Conservation (phyloP, 2,888 invertebrate genomes). For the Diloba caeruleocephala region DNA sequence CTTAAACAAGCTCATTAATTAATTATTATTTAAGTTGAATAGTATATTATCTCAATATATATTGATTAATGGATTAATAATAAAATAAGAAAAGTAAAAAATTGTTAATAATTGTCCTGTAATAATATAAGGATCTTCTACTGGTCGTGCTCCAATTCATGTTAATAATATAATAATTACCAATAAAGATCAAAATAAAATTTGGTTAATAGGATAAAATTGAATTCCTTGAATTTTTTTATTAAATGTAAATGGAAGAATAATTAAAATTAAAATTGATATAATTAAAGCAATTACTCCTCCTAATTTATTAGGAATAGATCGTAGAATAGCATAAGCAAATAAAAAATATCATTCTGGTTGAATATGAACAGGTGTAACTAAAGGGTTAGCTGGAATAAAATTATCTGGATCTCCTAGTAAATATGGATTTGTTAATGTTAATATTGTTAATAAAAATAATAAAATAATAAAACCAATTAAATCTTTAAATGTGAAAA, state of each 20-base stretch:
- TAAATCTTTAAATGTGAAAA: conserved; percentile 91
- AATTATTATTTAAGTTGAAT: conserved; percentile 65
- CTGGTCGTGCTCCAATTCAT: conserved; percentile 92
- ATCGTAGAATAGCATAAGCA: conserved; percentile 94
- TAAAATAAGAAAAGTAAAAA: conserved; percentile 89
- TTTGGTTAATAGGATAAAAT: conserved; percentile 90
- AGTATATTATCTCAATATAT: conserved; percentile 88
- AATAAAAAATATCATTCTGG: conserved; percentile 96
- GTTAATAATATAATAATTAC: conserved; percentile 90
- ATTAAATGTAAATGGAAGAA: conserved; percentile 88
- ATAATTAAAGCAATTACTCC: conserved; percentile 91
- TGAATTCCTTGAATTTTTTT: conserved; percentile 89
- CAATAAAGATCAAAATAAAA: conserved; percentile 89
- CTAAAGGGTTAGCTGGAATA: conserved; percentile 91
- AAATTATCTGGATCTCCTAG: conserved; percentile 93
- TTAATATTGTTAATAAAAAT: conserved; percentile 85
- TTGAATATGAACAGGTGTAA: conserved; percentile 93
- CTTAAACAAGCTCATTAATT: conserved; percentile 91
- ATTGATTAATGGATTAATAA: conserved; percentile 84
- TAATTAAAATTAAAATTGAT: conserved; percentile 91
- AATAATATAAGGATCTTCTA: conserved; percentile 91
- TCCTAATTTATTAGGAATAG: conserved; percentile 94
- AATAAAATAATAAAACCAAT: conserved; percentile 89
- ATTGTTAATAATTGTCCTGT: conserved; percentile 90
- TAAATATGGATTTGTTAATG: conserved; percentile 88